Evolutionary conservation across 2,888 invertebrate species (phyloP).

Genomic region (Melipona beecheii): DNA sequence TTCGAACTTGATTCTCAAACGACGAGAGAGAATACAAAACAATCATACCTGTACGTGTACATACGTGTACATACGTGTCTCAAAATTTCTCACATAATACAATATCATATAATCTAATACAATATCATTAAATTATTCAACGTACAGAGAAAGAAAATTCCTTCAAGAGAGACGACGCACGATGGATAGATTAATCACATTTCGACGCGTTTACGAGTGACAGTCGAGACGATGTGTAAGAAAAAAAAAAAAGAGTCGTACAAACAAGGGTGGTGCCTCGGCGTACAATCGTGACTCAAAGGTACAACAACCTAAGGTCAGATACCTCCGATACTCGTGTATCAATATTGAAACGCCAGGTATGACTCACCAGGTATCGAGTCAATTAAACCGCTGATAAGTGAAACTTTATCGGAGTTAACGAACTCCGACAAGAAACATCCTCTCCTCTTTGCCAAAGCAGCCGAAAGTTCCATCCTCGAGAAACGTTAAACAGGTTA

Average conservation of each 20-base stretch:
- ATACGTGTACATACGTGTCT: too few species aligned
- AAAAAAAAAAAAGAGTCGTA: neutral
- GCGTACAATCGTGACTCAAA: neutral
- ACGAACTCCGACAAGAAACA: constrained; percentile 22
- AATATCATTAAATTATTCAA: too few species aligned
- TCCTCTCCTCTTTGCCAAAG: neutral
- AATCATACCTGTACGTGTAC: too few species aligned
- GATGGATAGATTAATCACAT: neutral
- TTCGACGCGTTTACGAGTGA: neutral
- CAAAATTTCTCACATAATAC: too few species aligned
- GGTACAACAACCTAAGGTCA: neutral
- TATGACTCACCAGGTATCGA: neutral
- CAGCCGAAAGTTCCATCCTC: neutral
- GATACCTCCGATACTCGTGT: neutral
- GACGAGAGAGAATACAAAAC: too few species aligned
- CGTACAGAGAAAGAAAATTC: neutral
- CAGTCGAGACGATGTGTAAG: neutral
- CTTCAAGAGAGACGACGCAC: neutral
- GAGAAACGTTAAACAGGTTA: neutral
- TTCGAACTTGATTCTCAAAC: too few species aligned
- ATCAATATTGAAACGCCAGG: constrained; percentile 16
- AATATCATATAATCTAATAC: too few species aligned
- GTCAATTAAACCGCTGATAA: constrained; percentile 18
- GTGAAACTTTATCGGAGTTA: constrained; percentile 12
- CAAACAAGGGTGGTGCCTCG: neutral